These are phyloP conservation scores for Temnothorax ravouxi DNA, from an alignment of 2,888 invertebrate genomes.

Conservation along the genomic window DNA sequence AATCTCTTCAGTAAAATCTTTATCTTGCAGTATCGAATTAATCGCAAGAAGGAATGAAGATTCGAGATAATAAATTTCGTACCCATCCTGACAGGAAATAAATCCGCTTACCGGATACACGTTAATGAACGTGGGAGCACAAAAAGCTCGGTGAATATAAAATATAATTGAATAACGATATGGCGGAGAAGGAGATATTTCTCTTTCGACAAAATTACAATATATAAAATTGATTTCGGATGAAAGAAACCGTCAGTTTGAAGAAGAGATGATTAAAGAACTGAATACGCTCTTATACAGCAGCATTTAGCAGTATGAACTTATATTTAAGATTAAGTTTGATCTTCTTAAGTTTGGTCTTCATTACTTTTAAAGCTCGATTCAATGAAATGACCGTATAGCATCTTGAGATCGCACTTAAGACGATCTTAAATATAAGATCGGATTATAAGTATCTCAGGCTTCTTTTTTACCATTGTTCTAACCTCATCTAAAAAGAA, in stretches of 20 bases:
- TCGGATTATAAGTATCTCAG: neutral
- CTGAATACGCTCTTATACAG: neutral
- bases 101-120: slow-evolving; percentile 38
- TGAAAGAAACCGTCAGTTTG: neutral
- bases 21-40: slow-evolving; percentile 18
- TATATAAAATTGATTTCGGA: slow-evolving; percentile 21
- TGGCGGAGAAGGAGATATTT: neutral
- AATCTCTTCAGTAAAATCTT: slow-evolving; percentile 30
- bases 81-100: slow-evolving; percentile 2
- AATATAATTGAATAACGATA: slow-evolving; percentile 41
- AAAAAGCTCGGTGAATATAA: slow-evolving; percentile 27
- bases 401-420: neutral
- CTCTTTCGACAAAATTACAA: neutral
- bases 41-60: slow-evolving; percentile 17
- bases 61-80: slow-evolving; percentile 38
- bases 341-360: neutral
- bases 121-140: slow-evolving; percentile 23
- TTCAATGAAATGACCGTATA: neutral
- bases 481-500: neutral
- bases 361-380: neutral
- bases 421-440: neutral
- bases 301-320: neutral
- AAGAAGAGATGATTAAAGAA: neutral
- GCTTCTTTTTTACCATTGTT: neutral
- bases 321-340: slow-evolving; percentile 2